Percentiles rank a stretch among this genome's conserved stretches.
These are phyloP conservation scores for Tragelaphus strepsiceros DNA, from an alignment of 2,113 vertebrate species.

Conservation along the genomic window DNA sequence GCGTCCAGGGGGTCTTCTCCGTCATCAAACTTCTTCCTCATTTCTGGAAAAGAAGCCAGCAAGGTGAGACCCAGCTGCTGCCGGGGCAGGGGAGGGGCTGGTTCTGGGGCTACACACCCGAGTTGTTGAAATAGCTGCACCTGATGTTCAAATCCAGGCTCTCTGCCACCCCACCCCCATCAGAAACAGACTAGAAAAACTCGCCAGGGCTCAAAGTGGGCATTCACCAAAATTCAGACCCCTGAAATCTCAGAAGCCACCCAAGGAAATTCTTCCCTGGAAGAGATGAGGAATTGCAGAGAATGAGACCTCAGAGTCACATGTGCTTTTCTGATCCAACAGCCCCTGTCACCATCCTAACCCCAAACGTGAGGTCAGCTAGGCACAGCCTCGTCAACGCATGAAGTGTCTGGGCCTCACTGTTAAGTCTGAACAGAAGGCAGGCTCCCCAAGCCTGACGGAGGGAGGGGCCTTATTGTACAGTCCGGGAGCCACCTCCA, in stretches of 20 bases:
- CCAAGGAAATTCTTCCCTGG: not conserved
- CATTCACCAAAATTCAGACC: not conserved
- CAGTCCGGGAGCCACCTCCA: not conserved
- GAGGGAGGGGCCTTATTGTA: fast-evolving
- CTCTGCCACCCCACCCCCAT: not conserved
- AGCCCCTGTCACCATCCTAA: not conserved
- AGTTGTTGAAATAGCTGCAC: not conserved
- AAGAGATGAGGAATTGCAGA: not conserved
- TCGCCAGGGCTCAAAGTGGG: not conserved
- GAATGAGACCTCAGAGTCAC: not conserved
- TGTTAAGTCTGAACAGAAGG: not conserved
- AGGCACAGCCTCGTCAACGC: not conserved
- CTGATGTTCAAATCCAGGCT: not conserved
- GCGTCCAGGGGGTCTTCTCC: slow-evolving; percentile 97
- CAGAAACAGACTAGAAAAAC: not conserved
- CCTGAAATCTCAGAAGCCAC: not conserved
- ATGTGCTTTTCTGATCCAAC: fast-evolving
- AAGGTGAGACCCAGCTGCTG: not conserved
- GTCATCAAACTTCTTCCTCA: slow-evolving; percentile 94
- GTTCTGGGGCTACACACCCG: not conserved
- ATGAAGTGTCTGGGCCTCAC: not conserved
- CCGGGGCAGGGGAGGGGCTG: not conserved
- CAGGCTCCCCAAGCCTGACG: not conserved
- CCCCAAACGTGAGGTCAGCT: not conserved
- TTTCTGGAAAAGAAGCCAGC: slow-evolving; percentile 82